Evolutionary conservation across 1,140 invertebrate species (phyloP), one percentile per base, ranked within the genome.

Genomic region (Aradophagus sp.): DNA sequence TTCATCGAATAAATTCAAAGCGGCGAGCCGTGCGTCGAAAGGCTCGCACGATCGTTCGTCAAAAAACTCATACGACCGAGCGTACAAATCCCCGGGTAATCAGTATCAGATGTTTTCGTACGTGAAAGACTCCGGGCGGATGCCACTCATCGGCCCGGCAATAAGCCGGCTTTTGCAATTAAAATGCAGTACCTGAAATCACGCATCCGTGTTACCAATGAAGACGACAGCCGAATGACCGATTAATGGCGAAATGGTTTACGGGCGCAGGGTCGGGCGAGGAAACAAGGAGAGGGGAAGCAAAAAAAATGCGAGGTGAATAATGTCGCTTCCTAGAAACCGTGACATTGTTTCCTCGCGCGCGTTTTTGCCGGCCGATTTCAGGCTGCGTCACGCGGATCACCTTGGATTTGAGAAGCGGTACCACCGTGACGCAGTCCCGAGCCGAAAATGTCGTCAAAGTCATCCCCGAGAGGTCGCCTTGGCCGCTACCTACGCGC

Each of bases 331-430:
- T 34, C 32, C 12, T 34, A 34, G 32, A 34, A 34, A 5, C 11
- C 10, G 27, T 29, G 3, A 29, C 27, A 8, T 34, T 14, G 32
- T 14, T 8, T 8, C 4, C 27, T 29, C 27, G 27, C 4, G 3
- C 14, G 32, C 26, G 29, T 13, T 39, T 61, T 48, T 41, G 14
- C 32, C 32, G 27, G 19, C 61, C 29, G 45, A 12, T 10, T 59
- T 44, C 65, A 50, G 61, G 72, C 79, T 77, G 80, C 82, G 83
- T 83, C 83, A 82, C 82, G 81, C 81, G 80, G 81, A 83, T 82
- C 79, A 77, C 62, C 66, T 74, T 61, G 59, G 39, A 53, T 69
- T 65, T 52, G 50, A 68, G 56, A 35, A 53, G 17, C 35, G 13
- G 35, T 62, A 55, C 68, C 68, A 75, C 77, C 77, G 77, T 80